These are phyloP conservation scores for Campoletis sonorensis DNA, from an alignment of 1,140 invertebrate genomes.

Conservation along the genomic window DNA sequence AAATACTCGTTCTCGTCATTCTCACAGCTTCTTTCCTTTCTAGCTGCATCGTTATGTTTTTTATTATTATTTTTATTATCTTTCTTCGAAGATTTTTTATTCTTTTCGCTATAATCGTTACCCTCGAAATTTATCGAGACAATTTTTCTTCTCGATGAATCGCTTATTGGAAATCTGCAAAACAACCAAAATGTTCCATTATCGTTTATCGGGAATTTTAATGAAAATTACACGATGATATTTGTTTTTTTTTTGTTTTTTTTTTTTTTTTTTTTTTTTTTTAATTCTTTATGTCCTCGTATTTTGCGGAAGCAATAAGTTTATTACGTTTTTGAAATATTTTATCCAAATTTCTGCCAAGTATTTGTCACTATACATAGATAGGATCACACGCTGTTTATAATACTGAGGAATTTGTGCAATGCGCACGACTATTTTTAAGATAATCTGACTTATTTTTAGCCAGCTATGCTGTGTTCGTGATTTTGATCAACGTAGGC, in stretches of 20 bases:
- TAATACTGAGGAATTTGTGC: conserved; percentile 39
- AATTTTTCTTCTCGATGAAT: conserved; percentile 1
- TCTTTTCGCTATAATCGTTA: conserved; percentile 2
- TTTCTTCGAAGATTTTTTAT: neutral
- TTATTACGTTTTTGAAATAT: neutral
- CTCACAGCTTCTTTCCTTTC: conserved; percentile 8
- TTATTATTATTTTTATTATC: too few relatives aligned
- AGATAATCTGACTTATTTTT: conserved; percentile 45
- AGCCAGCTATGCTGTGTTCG: conserved; percentile 29
- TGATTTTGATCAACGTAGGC: conserved; percentile 24
- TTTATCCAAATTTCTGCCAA: neutral
- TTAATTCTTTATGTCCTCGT: neutral
- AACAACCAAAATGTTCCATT: neutral
- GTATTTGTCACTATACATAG: conserved; percentile 43
- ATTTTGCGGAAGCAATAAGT: neutral
- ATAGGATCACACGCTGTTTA: conserved; percentile 46
- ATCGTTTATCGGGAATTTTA: neutral
- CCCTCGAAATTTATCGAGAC: neutral
- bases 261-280: neutral
- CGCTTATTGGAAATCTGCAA: conserved; percentile 13
- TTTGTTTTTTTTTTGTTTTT: too few relatives aligned
- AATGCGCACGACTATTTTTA: conserved; percentile 50
- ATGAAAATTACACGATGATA: neutral
- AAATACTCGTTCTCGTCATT: neutral
- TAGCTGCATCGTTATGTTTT: conserved; percentile 4